Conservation (phyloP, 2,888 invertebrate species). For the Pseudeuparius sepicola region DNA sequence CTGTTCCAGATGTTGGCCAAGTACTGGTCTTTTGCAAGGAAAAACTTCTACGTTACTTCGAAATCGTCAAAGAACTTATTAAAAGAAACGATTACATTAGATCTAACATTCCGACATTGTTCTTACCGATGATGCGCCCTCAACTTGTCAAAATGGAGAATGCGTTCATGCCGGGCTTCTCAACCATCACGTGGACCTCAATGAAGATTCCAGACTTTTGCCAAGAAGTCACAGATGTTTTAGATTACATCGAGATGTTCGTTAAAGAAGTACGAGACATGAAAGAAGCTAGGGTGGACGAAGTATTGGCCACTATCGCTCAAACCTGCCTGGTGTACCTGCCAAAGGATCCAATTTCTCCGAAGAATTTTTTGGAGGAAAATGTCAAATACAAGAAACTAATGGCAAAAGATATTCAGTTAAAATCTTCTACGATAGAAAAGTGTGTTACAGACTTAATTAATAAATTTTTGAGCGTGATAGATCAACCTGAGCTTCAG, state of each 20-base stretch:
- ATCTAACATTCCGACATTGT: slow-evolving; percentile 53
- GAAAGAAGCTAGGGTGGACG: slow-evolving; percentile 65
- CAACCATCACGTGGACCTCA: slow-evolving; percentile 74
- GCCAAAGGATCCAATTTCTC: slow-evolving; percentile 51
- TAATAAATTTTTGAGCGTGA: slow-evolving; percentile 60
- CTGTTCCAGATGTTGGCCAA: slow-evolving; percentile 66
- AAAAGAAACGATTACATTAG: slow-evolving; percentile 52
- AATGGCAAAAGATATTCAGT: slow-evolving; percentile 40
- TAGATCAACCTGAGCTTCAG: slow-evolving; percentile 47
- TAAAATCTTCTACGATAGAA: slow-evolving; percentile 58
- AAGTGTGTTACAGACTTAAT: slow-evolving; percentile 68
- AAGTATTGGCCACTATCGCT: slow-evolving; percentile 53
- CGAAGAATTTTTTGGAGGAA: slow-evolving; percentile 50
- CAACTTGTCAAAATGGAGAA: slow-evolving; percentile 58
- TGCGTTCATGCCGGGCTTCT: slow-evolving; percentile 64
- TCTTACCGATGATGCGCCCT: slow-evolving; percentile 58
- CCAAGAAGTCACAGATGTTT: slow-evolving; percentile 43
- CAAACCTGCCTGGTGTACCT: slow-evolving; percentile 52
- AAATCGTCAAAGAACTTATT: slow-evolving; percentile 51
- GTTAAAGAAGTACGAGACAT: slow-evolving; percentile 60
- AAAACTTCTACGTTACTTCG: slow-evolving; percentile 53
- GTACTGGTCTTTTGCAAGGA: slow-evolving; percentile 64
- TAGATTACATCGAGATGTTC: slow-evolving; percentile 56
- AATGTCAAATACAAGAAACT: slow-evolving; percentile 46
- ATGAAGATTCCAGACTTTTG: slow-evolving; percentile 59